Conservation (phyloP, 2,888 invertebrate species). For the Hemithea aestivaria region DNA sequence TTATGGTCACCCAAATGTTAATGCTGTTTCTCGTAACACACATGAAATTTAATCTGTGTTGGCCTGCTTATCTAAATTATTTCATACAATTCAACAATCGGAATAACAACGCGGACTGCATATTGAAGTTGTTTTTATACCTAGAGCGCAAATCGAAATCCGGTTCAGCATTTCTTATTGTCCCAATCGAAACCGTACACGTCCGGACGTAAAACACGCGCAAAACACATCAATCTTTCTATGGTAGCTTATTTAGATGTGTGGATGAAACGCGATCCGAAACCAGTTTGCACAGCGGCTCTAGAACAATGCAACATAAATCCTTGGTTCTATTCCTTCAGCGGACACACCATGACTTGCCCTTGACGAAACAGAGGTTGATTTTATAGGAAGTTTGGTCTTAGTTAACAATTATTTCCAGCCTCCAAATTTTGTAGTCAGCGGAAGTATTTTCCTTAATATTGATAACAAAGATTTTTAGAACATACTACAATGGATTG, state of each 20-base stretch:
- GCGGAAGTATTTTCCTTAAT: conserved; percentile 12
- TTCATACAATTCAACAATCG: background rate
- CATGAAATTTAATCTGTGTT: too few species aligned
- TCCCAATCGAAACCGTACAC: conserved; percentile 5
- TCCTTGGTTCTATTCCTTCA: conserved; percentile 18
- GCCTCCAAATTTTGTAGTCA: conserved; percentile 1
- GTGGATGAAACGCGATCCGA: conserved; percentile 48
- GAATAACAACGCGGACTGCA: too few species aligned
- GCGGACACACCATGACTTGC: conserved; percentile 19
- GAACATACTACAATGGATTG: conserved; percentile 13
- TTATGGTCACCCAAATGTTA: too few species aligned
- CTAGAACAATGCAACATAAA: conserved; percentile 49
- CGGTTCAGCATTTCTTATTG: background rate
- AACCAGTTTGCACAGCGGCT: conserved; percentile 49
- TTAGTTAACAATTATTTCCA: background rate
- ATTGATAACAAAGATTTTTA: conserved; percentile 16
- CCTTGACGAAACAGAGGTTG: conserved; percentile 11
- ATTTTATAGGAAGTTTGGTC: background rate
- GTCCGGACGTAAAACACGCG: background rate
- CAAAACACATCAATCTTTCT: conserved; percentile 11
- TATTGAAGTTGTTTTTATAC: background rate
- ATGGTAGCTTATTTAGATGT: conserved; percentile 31
- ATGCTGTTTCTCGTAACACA: too few species aligned
- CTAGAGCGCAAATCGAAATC: conserved; percentile 1
- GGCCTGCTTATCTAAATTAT: background rate